phyloP scores from a whole-genome alignment of 2,888 invertebrate species.

The Pseudolycoriella hygida region DNA sequence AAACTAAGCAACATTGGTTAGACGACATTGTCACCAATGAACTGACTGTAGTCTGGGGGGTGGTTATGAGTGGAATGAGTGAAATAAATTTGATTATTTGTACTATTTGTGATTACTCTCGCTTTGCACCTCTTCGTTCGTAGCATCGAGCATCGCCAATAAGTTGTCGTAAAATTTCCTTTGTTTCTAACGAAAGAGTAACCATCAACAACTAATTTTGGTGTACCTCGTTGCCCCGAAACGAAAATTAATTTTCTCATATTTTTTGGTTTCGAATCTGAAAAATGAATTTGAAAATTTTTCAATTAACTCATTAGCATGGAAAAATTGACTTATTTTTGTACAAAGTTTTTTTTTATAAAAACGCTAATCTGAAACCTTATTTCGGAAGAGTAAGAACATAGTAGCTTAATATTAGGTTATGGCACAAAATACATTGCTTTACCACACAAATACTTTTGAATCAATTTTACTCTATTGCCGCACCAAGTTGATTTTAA shows the following conservation, averaged over 20 bases:
- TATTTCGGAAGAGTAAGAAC: too few relatives aligned
- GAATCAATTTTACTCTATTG: too few relatives aligned
- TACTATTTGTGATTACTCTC: constrained; percentile 8
- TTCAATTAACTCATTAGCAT: too few relatives aligned
- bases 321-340: too few relatives aligned
- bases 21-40: not conserved
- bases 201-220: constrained; percentile 8
- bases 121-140: constrained; percentile 9
- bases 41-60: constrained; percentile 8
- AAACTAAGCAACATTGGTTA: too few relatives aligned
- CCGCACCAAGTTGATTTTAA: too few relatives aligned
- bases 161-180: constrained; percentile 8
- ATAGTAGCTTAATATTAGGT: too few relatives aligned
- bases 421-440: too few relatives aligned
- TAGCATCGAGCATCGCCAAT: constrained; percentile 11
- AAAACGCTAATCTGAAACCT: too few relatives aligned
- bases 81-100: constrained; percentile 6
- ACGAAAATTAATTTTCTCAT: constrained; percentile 7
- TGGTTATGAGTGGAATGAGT: constrained; percentile 10
- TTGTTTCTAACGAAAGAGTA: constrained; percentile 11
- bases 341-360: too few relatives aligned
- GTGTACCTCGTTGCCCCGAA: constrained; percentile 7
- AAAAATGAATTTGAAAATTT: too few relatives aligned
- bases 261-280: not conserved
- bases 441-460: too few relatives aligned